These are phyloP conservation scores for Tipula helvola DNA, from an alignment of 2,888 invertebrate genomes.

Conservation along the genomic window DNA sequence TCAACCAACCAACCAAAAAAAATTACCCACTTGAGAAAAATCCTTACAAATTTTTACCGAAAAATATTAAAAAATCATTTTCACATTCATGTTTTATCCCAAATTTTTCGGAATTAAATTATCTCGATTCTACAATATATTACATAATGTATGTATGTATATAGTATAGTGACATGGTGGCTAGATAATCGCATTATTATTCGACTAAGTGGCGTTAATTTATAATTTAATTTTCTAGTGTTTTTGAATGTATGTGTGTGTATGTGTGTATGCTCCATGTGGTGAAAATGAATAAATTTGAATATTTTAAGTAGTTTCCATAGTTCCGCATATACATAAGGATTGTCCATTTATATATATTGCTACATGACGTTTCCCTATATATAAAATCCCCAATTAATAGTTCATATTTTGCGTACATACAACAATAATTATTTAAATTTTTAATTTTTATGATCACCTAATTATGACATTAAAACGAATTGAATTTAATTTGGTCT, in stretches of 20 bases:
- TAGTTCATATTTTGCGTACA: neutral
- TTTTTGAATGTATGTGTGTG: neutral
- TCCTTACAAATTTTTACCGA: neutral
- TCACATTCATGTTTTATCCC: neutral
- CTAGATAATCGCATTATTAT: neutral
- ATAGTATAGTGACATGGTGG: neutral
- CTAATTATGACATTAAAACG: neutral
- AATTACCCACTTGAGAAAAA: neutral
- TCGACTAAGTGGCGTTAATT: neutral
- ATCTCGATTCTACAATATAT: neutral
- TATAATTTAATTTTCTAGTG: neutral
- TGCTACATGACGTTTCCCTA: neutral
- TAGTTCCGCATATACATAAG: neutral
- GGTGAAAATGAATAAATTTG: neutral
- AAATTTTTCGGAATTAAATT: neutral
- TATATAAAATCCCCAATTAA: neutral
- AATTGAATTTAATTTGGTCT: neutral
- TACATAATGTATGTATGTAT: neutral
- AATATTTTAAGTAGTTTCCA: neutral
- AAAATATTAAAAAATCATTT: neutral
- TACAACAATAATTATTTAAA: neutral
- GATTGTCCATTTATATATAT: neutral
- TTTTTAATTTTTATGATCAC: neutral
- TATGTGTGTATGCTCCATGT: neutral
- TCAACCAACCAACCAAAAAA: neutral